Base-by-base conservation (phyloP, 1,140 invertebrate genomes). In the Drosophila erecta region DNA sequence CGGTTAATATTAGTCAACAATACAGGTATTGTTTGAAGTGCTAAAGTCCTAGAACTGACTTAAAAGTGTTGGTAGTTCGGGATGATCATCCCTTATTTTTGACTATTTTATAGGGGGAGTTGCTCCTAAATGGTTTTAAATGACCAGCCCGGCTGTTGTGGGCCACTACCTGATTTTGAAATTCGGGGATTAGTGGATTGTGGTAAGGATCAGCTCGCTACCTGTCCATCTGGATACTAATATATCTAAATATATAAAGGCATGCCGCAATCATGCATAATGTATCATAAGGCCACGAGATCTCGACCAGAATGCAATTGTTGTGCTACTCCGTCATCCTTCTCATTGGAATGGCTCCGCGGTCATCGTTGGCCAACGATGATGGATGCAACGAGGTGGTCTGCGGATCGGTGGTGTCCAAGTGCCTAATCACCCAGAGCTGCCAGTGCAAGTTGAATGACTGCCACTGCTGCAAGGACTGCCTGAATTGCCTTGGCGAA, bases 361-460 rank as follows among this genome's bases (percentile, higher is more conserved):
- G 15, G 49, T n/a, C 27, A 11, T 4, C 27, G 8, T 20, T 22
- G 4, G 57, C 64, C 49, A 78, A 64, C 37, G 81, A 73, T 1
- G 90, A 91, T 17, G 90, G 75, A 2, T 92, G 90, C 69, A 92
- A 92, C 51, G 90, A 92, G 49, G 84, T 90, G 38, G 90, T 92
- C 49, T 92, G 90, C 47, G 90, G 91, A 11, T 98, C 97, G 89
- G 96, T 98, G 22, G 98, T 99, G 4, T 98, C 97, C 90, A 99
- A 98, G 93, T 99, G 98, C 91, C 96, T 98, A 94, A 94, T 99
- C 38, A 98, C 97, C 3, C 97, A 98, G 90, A 97, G 97, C 20
- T 99, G 98, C 92, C 98, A 98, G 92, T 99, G 98, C 93, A 97
- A 98, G 89, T 93, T 98, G 74, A 95, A 95, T 71, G 96, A 97